phyloP scores from a whole-genome alignment of 2,113 vertebrate genomes.

The Buteo buteo region DNA sequence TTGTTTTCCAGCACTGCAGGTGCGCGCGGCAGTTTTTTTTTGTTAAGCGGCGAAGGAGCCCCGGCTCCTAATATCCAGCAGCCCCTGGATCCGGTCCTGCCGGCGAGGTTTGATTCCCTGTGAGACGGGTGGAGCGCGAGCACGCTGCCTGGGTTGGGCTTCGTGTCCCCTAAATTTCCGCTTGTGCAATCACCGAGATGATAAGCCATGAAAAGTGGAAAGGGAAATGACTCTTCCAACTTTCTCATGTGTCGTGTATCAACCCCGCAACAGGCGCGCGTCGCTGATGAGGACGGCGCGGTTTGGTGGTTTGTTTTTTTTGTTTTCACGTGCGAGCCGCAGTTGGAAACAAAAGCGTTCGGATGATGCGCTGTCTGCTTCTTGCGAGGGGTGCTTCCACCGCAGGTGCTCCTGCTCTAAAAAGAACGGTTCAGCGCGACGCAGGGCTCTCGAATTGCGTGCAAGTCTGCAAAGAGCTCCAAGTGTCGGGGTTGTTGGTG shows the following conservation, averaged over 20 bases:
- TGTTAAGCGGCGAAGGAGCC: neutral
- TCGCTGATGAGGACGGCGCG: fast-evolving
- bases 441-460: fast-evolving
- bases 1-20: neutral
- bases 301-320: neutral
- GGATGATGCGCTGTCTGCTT: neutral
- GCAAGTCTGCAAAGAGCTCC: neutral
- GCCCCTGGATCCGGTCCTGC: fast-evolving
- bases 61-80: neutral
- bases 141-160: neutral
- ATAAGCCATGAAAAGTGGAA: neutral
- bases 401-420: neutral
- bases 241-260: neutral
- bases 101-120: neutral
- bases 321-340: neutral
- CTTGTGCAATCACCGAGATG: neutral
- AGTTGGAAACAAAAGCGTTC: neutral
- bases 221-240: neutral
- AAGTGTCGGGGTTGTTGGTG: neutral
- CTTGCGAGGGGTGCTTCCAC: neutral
- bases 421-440: fast-evolving
- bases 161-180: neutral
- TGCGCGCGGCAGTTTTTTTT: neutral
- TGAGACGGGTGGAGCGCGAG: fast-evolving
- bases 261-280: fast-evolving